phyloP scores from a whole-genome alignment of 2,797 vertebrate species.

The Propithecus deckenii region DNA sequence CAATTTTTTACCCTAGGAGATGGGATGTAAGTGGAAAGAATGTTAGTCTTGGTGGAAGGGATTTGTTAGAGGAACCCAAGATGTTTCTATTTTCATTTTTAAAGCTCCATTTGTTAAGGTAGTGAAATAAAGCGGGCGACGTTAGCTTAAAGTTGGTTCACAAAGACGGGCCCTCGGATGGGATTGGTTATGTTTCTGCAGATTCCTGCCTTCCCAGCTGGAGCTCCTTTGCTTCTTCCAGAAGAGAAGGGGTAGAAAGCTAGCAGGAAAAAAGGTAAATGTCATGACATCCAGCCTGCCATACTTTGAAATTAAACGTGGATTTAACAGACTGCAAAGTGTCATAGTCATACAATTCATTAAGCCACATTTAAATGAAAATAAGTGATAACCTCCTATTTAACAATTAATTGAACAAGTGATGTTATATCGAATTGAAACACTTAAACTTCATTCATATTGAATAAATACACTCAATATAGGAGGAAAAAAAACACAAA shows the following conservation, averaged over 20 bases:
- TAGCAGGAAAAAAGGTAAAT: slow-evolving; percentile 31
- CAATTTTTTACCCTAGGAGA: neutral
- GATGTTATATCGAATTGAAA: neutral
- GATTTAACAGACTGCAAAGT: slow-evolving; percentile 39
- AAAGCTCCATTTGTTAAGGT: neutral
- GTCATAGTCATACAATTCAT: neutral
- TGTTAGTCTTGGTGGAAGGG: neutral
- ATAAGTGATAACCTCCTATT: slow-evolving; percentile 12
- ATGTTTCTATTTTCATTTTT: neutral
- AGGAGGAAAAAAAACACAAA: neutral
- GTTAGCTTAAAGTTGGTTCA: neutral
- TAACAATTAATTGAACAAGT: slow-evolving; percentile 34
- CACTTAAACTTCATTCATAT: slow-evolving; percentile 19
- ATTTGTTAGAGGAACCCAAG: neutral
- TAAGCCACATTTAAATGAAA: slow-evolving; percentile 32
- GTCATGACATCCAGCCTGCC: neutral
- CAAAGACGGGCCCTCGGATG: neutral
- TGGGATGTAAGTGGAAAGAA: neutral
- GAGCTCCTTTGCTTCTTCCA: neutral
- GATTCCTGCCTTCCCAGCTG: slow-evolving; percentile 46
- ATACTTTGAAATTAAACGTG: neutral
- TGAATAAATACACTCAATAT: slow-evolving; percentile 5
- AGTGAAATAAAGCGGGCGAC: neutral
- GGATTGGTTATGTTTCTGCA: slow-evolving; percentile 48
- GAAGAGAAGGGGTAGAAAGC: neutral